Evolutionary conservation across 2,113 vertebrate species (phyloP).

Genomic region (Dicerorhinus sumatrensis): DNA sequence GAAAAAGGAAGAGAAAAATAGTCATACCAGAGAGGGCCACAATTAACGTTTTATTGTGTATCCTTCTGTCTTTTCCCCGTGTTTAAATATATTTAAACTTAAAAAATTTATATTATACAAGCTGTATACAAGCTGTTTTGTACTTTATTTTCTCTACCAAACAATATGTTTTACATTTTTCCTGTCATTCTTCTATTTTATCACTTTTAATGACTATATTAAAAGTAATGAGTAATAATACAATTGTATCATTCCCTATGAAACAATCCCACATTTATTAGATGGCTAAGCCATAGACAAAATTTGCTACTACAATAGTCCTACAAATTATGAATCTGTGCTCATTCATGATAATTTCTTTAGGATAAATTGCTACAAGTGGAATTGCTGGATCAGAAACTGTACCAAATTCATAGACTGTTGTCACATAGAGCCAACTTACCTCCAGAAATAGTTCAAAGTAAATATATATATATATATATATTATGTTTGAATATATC

Average conservation of each 20-base stretch:
- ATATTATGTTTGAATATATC: neutral
- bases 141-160: neutral
- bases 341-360: neutral
- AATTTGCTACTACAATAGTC: neutral
- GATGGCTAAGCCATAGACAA: neutral
- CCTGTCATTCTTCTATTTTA: neutral
- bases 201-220: neutral
- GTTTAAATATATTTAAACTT: conserved; percentile 31
- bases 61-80: neutral
- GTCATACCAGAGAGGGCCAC: neutral
- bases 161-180: neutral
- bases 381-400: neutral
- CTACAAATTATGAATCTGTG: neutral
- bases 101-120: neutral
- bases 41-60: neutral
- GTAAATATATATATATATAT: no score
- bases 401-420: neutral
- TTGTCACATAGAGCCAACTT: neutral
- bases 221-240: neutral
- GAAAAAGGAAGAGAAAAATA: neutral
- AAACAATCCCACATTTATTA: neutral
- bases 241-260: neutral
- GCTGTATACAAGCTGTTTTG: neutral
- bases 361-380: neutral
- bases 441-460: neutral